phyloP scores from a whole-genome alignment of 2,888 invertebrate species.

The Sphecodes monilicornis region DNA sequence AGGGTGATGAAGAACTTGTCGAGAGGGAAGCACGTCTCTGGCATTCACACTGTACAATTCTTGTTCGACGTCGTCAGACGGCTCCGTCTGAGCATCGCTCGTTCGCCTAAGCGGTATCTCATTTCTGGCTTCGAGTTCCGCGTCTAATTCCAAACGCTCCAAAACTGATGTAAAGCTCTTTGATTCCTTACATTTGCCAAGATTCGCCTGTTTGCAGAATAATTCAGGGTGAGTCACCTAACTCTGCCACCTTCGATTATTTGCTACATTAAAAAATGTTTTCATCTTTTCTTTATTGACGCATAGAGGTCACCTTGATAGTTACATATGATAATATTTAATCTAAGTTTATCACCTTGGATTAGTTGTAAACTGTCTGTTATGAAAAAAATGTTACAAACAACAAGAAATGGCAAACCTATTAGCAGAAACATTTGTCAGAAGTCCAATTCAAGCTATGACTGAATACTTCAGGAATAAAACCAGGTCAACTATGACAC shows the following conservation, averaged over 20 bases:
- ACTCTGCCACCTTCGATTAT: neutral
- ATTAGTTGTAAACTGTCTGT: neutral
- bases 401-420: neutral
- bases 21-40: constrained; percentile 75
- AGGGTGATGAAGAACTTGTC: constrained; percentile 74
- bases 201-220: constrained; percentile 37
- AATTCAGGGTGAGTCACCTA: neutral
- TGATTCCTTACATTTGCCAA: constrained; percentile 62
- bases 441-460: neutral
- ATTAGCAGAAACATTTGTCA: neutral
- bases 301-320: too few relatives aligned
- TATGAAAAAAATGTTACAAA: neutral
- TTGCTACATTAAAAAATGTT: too few relatives aligned
- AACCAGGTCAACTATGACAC: neutral
- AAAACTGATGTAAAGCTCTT: constrained; percentile 72
- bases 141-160: constrained; percentile 65
- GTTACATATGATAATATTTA: neutral
- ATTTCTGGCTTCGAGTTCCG: constrained; percentile 50
- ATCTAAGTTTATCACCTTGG: neutral
- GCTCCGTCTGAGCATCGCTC: constrained; percentile 72
- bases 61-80: constrained; percentile 41
- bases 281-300: neutral
- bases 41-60: constrained; percentile 68
- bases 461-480: neutral
- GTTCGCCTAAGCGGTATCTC: constrained; percentile 55